phyloP scores from a whole-genome alignment of 1,140 invertebrate species.

The Stegodyphus dumicola region DNA sequence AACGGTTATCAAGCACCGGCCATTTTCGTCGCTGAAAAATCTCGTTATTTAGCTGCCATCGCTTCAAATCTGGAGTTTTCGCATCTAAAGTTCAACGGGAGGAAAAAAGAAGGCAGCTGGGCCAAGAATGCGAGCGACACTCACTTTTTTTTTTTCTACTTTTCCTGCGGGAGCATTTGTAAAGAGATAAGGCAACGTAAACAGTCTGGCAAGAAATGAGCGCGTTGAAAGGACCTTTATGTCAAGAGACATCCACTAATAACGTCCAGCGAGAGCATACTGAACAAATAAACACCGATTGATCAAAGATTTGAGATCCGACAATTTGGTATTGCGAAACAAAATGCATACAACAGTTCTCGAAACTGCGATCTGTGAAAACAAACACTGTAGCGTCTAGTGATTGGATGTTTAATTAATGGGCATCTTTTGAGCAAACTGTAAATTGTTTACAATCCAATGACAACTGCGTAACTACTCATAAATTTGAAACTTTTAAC shows the following conservation, averaged over 20 bases:
- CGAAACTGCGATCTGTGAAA: too few relatives aligned
- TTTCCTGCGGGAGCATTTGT: conserved; percentile 46
- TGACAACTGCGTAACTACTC: too few relatives aligned
- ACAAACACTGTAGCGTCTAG: too few relatives aligned
- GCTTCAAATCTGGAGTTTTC: background rate
- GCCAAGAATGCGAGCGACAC: background rate
- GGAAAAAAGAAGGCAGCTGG: background rate
- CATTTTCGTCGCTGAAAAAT: conserved; percentile 27
- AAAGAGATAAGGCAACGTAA: conserved; percentile 39
- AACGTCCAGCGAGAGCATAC: conserved; percentile 27
- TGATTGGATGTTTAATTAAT: too few relatives aligned
- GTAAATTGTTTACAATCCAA: too few relatives aligned
- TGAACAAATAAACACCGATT: conserved; percentile 46
- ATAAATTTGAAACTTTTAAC: too few relatives aligned
- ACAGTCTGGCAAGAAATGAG: conserved; percentile 40
- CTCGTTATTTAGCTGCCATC: conserved; percentile 31
- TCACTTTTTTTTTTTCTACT: too few relatives aligned
- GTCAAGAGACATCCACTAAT: conserved; percentile 43
- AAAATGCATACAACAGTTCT: too few relatives aligned
- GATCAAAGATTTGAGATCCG: conserved; percentile 44
- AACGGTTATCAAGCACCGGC: background rate
- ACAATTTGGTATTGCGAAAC: background rate
- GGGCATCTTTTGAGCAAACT: too few relatives aligned
- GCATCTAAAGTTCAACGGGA: background rate
- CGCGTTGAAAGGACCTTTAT: conserved; percentile 23